Evolutionary conservation across 2,797 vertebrate genomes (phyloP).

Genomic region (Cirrhinus mrigala): DNA sequence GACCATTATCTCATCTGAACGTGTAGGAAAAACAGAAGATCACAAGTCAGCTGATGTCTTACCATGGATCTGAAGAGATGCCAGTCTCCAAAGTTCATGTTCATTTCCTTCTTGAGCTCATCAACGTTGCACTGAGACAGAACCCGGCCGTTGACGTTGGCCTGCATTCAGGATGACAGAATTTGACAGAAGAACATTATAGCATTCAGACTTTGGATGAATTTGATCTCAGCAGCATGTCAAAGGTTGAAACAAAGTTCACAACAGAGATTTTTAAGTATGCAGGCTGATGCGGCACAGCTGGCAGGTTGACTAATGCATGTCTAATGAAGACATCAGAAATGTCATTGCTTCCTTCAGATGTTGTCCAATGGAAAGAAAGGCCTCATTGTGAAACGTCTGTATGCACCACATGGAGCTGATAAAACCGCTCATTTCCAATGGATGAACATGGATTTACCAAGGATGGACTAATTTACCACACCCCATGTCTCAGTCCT

Average conservation of each 20-base stretch:
- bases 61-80: constrained; percentile 95
- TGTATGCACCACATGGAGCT: constrained; percentile 23
- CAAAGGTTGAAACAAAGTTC: constrained; percentile 35
- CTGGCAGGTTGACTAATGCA: constrained; percentile 57
- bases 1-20: neutral
- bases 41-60: constrained; percentile 65
- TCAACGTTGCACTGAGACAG: constrained; percentile 94
- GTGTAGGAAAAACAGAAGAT: neutral
- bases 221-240: neutral
- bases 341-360: constrained; percentile 51
- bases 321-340: constrained; percentile 52
- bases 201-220: neutral
- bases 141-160: constrained; percentile 96
- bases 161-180: constrained; percentile 72
- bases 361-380: constrained; percentile 52
- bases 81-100: constrained; percentile 99
- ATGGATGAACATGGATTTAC: constrained; percentile 34
- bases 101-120: constrained; percentile 97
- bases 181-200: neutral
- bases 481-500: neutral
- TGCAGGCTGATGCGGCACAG: constrained; percentile 42
- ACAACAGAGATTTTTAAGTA: constrained; percentile 55
- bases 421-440: constrained; percentile 38
- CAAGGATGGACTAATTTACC: neutral
- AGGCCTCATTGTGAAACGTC: constrained; percentile 45